Evolutionary conservation across 2,888 invertebrate genomes (phyloP).

Genomic region (Macropis europaea): DNA sequence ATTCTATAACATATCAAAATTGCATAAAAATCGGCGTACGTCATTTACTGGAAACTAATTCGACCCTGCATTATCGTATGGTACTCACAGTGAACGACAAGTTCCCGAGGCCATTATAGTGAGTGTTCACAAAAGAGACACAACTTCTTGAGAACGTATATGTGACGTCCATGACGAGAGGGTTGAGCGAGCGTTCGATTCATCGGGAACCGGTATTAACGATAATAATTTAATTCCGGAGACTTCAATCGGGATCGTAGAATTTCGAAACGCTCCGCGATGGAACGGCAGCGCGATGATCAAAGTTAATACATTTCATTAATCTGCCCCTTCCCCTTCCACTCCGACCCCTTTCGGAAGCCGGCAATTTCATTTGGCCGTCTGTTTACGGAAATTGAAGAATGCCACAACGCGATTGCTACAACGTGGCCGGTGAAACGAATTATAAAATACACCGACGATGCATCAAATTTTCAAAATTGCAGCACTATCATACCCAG

Average conservation of each 20-base stretch:
- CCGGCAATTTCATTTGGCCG: constrained; percentile 36
- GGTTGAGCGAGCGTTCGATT: constrained; percentile 10
- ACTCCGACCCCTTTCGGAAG: no score
- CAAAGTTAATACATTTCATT: constrained; percentile 47
- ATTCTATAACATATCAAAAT: no score
- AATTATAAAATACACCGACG: constrained; percentile 32
- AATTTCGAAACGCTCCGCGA: constrained; percentile 8
- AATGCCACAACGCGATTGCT: constrained; percentile 9
- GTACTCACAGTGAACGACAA: no score
- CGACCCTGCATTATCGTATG: no score
- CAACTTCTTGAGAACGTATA: no score
- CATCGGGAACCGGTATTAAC: constrained; percentile 5
- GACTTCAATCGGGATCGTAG: constrained; percentile 2
- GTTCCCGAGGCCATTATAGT: no score
- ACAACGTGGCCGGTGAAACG: constrained; percentile 27
- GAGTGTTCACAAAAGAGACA: no score
- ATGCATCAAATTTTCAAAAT: constrained; percentile 47
- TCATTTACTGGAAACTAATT: no score
- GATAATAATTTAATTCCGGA: constrained; percentile 30
- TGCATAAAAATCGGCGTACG: no score
- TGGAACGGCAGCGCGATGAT: constrained; percentile 20
- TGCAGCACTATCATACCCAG: constrained; percentile 23
- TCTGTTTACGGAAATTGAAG: constrained; percentile 36
- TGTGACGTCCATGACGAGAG: no score
- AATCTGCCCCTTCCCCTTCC: constrained; percentile 21